Evolutionary conservation across 2,113 vertebrate genomes (phyloP), one percentile per base, ranked within the genome.

Genomic region (Bungarus multicinctus): DNA sequence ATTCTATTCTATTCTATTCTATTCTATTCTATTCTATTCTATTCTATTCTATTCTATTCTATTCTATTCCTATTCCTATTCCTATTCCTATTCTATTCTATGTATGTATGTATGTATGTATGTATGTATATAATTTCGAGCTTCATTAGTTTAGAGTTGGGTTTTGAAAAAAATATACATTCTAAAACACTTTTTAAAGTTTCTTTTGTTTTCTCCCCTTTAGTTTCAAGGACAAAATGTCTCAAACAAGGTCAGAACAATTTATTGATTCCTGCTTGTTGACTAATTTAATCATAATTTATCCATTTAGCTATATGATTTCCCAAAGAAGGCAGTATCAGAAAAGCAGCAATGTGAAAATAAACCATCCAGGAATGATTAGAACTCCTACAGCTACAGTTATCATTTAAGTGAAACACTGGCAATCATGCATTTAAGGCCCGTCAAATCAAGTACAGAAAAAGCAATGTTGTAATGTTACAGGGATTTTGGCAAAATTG

Each of bases 241-340:
- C 94, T 95, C 90, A 92, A 94, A 95, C 94, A 95, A 96, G 96
- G 95, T 95, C 96, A 97, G 91, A 93, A 97, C 94, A 96, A 95
- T 95, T 96, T 97, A 91, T 93, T 96, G 94, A 97, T 97, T 94
- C 94, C 93, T 85, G 97, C 92, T 96, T 91, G 18, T 96, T 96
- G 94, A 96, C 94, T 96, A 95, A 97, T 96, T 97, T 96, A 95
- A 94, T 97, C 94, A 94, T 95, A 96, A 95, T 94, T 94, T 94
- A 94, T 54, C 91, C 94, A 93, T 96, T 97, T 95, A 95, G 88
- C 22, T 0, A 95, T 95, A 92, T 90, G 93, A 93, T 96, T 97
- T 92, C 93, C 92, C 95, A 94, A 91, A 93, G 96, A 95, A 94
- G 81, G 60, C 64, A 87, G 85, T 93, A 81, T 81, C 74, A 88